Evolutionary conservation across 2,888 invertebrate genomes (phyloP).

Genomic region (Leptinotarsa rubiginosa): DNA sequence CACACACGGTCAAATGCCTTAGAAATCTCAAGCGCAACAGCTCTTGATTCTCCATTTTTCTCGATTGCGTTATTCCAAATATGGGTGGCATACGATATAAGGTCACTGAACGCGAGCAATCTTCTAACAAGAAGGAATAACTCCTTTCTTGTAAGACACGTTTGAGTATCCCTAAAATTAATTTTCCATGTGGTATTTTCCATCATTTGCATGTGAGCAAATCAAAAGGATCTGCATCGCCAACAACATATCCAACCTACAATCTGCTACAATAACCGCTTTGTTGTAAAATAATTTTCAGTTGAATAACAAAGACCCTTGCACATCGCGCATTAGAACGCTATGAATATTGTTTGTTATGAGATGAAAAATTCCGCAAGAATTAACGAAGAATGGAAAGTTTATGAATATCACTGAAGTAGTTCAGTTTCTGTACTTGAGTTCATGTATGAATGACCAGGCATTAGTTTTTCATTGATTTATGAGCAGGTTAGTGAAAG

Average conservation of each 20-base stretch:
- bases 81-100: no score
- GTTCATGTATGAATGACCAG: not conserved
- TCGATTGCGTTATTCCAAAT: no score
- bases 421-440: not conserved
- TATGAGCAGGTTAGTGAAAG: not conserved
- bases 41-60: no score
- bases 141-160: no score
- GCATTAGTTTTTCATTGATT: constrained; percentile 1
- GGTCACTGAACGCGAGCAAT: no score
- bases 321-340: not conserved
- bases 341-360: not conserved
- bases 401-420: not conserved
- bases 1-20: no score
- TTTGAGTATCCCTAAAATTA: no score
- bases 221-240: not conserved
- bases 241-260: not conserved
- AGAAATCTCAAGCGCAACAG: no score
- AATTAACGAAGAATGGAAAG: not conserved
- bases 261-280: not conserved
- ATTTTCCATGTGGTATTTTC: no score
- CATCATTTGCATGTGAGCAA: no score
- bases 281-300: constrained; percentile 3
- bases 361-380: constrained; percentile 3
- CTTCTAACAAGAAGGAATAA: no score
- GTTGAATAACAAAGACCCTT: constrained; percentile 5